These are phyloP conservation scores for Amphimallon solstitiale DNA, from an alignment of 2,888 invertebrate species.

Conservation along the genomic window DNA sequence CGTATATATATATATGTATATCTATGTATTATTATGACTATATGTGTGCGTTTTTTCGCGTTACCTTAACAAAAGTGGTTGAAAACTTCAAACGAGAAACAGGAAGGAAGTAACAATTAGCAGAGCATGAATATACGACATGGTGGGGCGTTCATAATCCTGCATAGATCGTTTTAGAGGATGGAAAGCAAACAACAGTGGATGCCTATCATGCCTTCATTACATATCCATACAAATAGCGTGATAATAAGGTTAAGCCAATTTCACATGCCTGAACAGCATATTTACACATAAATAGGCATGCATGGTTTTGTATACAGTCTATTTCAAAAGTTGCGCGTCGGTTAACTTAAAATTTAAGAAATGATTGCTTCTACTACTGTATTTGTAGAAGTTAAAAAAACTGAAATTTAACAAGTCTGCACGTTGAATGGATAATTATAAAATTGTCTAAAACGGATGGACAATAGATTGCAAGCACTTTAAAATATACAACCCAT, in stretches of 20 bases:
- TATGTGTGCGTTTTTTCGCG: background rate
- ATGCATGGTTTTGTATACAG: constrained; percentile 12
- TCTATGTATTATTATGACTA: no score
- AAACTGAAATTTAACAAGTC: no score
- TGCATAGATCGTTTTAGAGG: constrained; percentile 40
- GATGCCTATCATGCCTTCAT: constrained; percentile 14
- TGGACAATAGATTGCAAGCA: no score
- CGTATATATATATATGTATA: no score
- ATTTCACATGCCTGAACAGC: constrained; percentile 16
- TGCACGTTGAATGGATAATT: no score
- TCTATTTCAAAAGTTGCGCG: background rate
- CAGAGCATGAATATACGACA: constrained; percentile 57
- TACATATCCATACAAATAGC: constrained; percentile 1
- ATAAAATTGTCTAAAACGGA: no score
- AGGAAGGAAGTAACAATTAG: constrained; percentile 64
- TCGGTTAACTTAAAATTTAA: no score
- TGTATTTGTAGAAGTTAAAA: no score
- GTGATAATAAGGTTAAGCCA: constrained; percentile 28
- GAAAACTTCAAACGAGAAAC: constrained; percentile 44
- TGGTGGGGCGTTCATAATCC: constrained; percentile 46
- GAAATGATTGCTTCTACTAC: no score
- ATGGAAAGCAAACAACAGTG: constrained; percentile 34
- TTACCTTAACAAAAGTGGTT: constrained; percentile 22
- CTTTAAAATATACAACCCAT: no score
- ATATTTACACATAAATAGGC: background rate